phyloP scores from a whole-genome alignment of 2,888 invertebrate species.

The Rhagonycha fulva region DNA sequence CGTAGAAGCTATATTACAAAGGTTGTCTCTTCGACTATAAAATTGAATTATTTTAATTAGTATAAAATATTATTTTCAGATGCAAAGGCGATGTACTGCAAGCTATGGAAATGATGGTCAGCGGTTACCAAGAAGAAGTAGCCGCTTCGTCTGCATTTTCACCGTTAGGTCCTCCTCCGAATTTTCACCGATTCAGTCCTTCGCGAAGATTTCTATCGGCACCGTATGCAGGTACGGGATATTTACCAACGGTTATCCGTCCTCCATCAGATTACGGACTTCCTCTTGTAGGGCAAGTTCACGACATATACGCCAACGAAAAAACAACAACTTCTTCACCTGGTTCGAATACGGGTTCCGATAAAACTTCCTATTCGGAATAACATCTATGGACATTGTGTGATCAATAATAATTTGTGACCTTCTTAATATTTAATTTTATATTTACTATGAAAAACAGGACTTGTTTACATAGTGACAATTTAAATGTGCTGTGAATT shows the following conservation, averaged over 20 bases:
- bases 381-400: slow-evolving; percentile 40
- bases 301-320: slow-evolving; percentile 53
- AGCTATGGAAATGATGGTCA: slow-evolving; percentile 90
- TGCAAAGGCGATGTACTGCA: slow-evolving; percentile 83
- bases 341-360: slow-evolving; percentile 59
- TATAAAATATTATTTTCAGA: slow-evolving; percentile 39
- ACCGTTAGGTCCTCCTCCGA: slow-evolving; percentile 66
- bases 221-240: slow-evolving; percentile 83
- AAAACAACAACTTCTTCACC: slow-evolving; percentile 57
- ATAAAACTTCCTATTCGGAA: slow-evolving; percentile 62
- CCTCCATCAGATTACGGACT: slow-evolving; percentile 52
- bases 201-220: slow-evolving; percentile 81
- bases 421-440: not conserved
- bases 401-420: slow-evolving; percentile 9
- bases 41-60: not conserved
- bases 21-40: slow-evolving; percentile 45
- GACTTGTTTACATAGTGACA: not conserved
- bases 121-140: slow-evolving; percentile 55
- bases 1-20: slow-evolving; percentile 80
- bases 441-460: not conserved
- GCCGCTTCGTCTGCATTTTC: slow-evolving; percentile 72
- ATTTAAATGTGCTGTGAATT: slow-evolving; percentile 4
- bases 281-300: slow-evolving; percentile 51
- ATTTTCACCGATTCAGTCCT: slow-evolving; percentile 62
- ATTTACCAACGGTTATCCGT: slow-evolving; percentile 77